These are phyloP conservation scores for Iguana delicatissima DNA, from an alignment of 2,797 vertebrate genomes.

Conservation along the genomic window DNA sequence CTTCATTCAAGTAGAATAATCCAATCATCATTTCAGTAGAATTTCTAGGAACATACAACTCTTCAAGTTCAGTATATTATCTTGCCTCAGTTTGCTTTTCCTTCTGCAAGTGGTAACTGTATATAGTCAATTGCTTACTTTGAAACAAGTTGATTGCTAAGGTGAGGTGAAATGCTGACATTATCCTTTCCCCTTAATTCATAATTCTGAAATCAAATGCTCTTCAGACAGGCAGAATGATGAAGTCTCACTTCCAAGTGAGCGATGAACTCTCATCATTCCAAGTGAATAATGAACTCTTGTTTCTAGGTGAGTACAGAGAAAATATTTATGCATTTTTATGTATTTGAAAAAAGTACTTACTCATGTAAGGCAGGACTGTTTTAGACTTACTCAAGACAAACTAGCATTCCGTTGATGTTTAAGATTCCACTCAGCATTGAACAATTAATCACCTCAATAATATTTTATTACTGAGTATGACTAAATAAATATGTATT, in stretches of 20 bases:
- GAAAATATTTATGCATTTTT: not conserved
- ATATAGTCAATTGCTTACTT: too few species aligned
- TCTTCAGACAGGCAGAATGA: not conserved
- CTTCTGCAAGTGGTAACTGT: too few species aligned
- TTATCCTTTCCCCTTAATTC: too few species aligned
- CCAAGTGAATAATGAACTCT: too few species aligned
- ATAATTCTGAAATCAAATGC: not conserved
- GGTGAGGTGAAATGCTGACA: too few species aligned
- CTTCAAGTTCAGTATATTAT: not conserved
- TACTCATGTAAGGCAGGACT: not conserved
- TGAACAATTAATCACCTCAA: not conserved
- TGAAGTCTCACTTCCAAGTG: too few species aligned
- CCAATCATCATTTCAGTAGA: not conserved
- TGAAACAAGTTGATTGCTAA: too few species aligned
- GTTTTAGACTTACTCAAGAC: not conserved
- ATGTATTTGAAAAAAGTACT: not conserved
- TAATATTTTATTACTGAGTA: too few species aligned
- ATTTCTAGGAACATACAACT: not conserved
- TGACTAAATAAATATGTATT: too few species aligned
- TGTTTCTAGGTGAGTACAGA: too few species aligned
- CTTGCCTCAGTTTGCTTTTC: too few species aligned
- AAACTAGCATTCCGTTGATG: not conserved
- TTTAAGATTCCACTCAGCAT: not conserved
- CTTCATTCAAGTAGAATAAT: conserved; percentile 8
- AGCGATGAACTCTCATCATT: too few species aligned